Evolutionary conservation across 1,140 invertebrate species (phyloP).

Genomic region (Drosophila ironensis): DNA sequence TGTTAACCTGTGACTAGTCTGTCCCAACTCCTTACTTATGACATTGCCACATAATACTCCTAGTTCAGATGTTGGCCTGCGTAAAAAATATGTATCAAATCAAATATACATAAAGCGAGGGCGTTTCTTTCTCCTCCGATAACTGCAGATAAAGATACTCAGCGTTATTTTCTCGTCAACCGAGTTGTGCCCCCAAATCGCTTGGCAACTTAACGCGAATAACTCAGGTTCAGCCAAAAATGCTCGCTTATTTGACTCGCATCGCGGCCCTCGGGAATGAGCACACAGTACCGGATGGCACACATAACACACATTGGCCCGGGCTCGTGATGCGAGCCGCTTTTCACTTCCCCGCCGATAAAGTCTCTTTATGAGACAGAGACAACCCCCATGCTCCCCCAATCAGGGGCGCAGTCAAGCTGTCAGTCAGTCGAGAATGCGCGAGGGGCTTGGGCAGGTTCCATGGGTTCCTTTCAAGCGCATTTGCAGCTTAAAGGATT

Average conservation of each 20-base stretch:
- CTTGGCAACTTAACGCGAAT: neutral
- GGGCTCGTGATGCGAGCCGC: neutral
- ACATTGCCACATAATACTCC: too few relatives aligned
- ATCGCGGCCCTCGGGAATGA: neutral
- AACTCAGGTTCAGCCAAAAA: neutral
- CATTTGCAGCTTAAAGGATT: slow-evolving; percentile 76
- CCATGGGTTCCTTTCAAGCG: slow-evolving; percentile 36
- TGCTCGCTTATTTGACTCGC: neutral
- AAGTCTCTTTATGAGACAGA: slow-evolving; percentile 1
- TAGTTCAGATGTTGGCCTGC: too few relatives aligned
- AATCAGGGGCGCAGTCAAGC: slow-evolving; percentile 35
- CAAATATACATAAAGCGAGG: too few relatives aligned
- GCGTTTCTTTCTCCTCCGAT: too few relatives aligned
- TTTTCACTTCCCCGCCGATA: slow-evolving; percentile 1
- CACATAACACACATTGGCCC: slow-evolving; percentile 14
- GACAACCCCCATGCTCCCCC: too few relatives aligned
- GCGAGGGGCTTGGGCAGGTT: neutral
- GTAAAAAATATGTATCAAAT: too few relatives aligned
- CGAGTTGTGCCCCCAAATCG: neutral
- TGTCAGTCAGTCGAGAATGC: slow-evolving; percentile 31
- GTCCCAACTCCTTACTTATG: too few relatives aligned
- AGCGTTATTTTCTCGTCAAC: too few relatives aligned
- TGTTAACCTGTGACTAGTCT: too few relatives aligned
- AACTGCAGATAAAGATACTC: too few relatives aligned
- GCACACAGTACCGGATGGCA: neutral